A percentile compares a stretch with the other conserved stretches of the same genome.
These are phyloP conservation scores for Nymphalis polychloros DNA, from an alignment of 2,888 invertebrate genomes.

Conservation along the genomic window DNA sequence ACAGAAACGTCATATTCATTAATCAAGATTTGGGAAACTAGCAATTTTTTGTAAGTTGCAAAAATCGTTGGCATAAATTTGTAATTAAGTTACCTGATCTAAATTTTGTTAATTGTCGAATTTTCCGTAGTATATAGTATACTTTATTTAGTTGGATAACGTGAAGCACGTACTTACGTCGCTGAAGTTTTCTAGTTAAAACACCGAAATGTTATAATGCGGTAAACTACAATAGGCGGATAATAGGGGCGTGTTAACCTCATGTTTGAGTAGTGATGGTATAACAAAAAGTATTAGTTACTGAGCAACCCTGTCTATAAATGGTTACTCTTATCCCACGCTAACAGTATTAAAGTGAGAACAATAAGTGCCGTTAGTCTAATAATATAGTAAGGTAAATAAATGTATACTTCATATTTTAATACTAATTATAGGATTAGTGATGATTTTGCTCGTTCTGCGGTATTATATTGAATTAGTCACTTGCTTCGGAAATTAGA, in stretches of 20 bases:
- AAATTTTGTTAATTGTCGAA: too few relatives aligned
- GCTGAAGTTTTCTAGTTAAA: conserved; percentile 55
- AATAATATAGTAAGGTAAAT: conserved; percentile 47
- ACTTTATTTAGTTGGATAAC: conserved; percentile 59
- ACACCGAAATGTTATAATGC: conserved; percentile 59
- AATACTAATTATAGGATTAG: background rate
- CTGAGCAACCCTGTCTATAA: conserved; percentile 72
- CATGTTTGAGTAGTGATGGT: conserved; percentile 70
- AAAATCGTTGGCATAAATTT: background rate
- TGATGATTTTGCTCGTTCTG: too few relatives aligned
- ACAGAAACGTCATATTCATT: too few relatives aligned
- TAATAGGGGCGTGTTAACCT: conserved; percentile 62
- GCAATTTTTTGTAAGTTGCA: too few relatives aligned
- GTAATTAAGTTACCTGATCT: conserved; percentile 8
- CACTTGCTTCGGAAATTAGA: too few relatives aligned
- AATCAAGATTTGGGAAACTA: too few relatives aligned
- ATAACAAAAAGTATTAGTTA: conserved; percentile 68
- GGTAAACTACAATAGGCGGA: conserved; percentile 59
- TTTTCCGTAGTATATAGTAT: conserved; percentile 33
- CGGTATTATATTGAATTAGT: too few relatives aligned
- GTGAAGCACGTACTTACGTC: conserved; percentile 32
- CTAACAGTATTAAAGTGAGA: conserved; percentile 63
- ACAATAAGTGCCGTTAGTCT: conserved; percentile 58
- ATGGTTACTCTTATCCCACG: conserved; percentile 71
- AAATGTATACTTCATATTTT: conserved; percentile 27